Evolutionary conservation across 2,888 invertebrate genomes (phyloP).

Genomic region (Dasypogon diadema): DNA sequence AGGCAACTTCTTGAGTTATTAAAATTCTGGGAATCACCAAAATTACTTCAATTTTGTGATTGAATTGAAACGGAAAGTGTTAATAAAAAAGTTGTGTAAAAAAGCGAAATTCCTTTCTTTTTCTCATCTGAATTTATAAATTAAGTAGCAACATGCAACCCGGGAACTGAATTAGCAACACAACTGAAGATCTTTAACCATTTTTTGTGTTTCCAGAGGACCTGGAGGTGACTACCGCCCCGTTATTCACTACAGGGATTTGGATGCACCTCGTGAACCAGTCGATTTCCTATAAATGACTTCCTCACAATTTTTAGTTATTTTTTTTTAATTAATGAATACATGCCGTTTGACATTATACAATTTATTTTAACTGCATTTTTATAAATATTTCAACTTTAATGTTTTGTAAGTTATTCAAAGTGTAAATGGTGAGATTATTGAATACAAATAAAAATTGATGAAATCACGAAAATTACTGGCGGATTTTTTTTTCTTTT

Average conservation of each 20-base stretch:
- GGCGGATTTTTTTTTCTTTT: not conserved
- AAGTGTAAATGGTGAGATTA: conserved; percentile 31
- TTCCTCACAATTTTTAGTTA: conserved; percentile 5
- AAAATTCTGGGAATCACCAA: not conserved
- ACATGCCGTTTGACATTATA: not conserved
- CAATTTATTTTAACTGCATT: not conserved
- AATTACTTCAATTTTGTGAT: conserved; percentile 10
- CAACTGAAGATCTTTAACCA: conserved; percentile 35
- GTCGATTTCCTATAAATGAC: conserved; percentile 80
- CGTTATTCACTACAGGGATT: conserved; percentile 91
- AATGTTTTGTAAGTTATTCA: conserved; percentile 29
- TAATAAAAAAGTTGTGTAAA: conserved; percentile 1
- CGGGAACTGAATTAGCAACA: conserved; percentile 1
- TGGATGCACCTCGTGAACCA: conserved; percentile 92
- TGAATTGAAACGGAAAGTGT: not conserved
- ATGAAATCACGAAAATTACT: conserved; percentile 13
- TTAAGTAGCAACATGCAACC: not conserved
- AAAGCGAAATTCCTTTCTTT: not conserved
- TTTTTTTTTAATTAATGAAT: not conserved
- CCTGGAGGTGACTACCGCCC: conserved; percentile 85
- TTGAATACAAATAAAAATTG: conserved; percentile 18
- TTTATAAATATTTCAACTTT: conserved; percentile 1
- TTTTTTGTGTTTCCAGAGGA: conserved; percentile 75
- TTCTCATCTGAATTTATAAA: not conserved
- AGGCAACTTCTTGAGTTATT: not conserved